A percentile compares a stretch with the other conserved stretches of the same genome.
Conservation (phyloP, 1,140 invertebrate species). For the Stegodyphus mimosarum region DNA sequence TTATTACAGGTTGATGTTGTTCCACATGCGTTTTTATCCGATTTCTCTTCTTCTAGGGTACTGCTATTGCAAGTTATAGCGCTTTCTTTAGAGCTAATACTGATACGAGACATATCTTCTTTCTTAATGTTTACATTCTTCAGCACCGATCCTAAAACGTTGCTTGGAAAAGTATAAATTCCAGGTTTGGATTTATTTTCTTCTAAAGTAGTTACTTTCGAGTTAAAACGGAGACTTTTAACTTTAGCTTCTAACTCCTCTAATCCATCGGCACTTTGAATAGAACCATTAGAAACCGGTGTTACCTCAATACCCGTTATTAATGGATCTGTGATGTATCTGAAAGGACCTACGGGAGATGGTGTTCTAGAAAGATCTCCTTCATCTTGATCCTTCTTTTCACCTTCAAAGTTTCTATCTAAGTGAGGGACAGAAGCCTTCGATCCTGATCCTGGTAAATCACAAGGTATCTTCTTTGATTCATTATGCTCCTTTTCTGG, state of each 20-base stretch:
- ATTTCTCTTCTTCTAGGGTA: background rate
- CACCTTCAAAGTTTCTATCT: background rate
- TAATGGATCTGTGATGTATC: slow-evolving; percentile 40
- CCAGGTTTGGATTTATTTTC: background rate
- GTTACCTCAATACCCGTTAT: slow-evolving; percentile 28
- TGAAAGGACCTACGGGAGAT: slow-evolving; percentile 33
- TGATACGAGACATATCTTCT: background rate
- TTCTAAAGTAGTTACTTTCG: slow-evolving; percentile 30
- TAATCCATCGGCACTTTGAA: background rate
- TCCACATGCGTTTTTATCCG: background rate
- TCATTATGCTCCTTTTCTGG: background rate
- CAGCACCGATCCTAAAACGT: slow-evolving; percentile 8
- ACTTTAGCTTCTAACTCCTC: slow-evolving; percentile 7
- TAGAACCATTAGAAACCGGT: background rate
- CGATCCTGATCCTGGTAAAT: background rate
- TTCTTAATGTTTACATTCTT: slow-evolving; percentile 20
- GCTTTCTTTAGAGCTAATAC: background rate
- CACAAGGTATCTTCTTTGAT: background rate
- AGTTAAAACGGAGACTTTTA: slow-evolving; percentile 32
- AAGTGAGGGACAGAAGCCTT: background rate
- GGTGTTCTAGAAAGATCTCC: slow-evolving; percentile 41
- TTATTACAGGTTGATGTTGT: background rate
- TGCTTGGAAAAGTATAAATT: background rate
- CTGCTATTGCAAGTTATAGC: background rate
- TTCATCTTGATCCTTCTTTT: slow-evolving; percentile 13